A percentile compares a stretch with the other conserved stretches of the same genome.
Conservation (phyloP, 2,888 invertebrate genomes). For the Augiades crinisus region DNA sequence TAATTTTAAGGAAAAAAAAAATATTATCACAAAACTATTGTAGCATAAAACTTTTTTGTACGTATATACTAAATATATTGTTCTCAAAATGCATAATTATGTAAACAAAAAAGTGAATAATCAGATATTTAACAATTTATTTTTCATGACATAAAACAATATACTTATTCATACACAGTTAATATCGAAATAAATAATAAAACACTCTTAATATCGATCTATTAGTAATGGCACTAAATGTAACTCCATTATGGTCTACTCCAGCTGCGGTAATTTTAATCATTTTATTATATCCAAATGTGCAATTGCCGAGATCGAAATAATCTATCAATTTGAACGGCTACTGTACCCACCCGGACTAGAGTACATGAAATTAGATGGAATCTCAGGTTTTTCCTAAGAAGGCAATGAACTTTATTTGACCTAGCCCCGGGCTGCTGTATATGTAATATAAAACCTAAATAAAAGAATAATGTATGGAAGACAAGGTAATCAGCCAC, state of each 20-base stretch:
- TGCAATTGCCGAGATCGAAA: no score
- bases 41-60: constrained; percentile 12
- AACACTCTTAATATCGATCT: constrained; percentile 39
- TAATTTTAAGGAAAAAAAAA: no score
- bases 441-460: no score
- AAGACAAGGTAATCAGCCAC: no score
- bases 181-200: constrained; percentile 40
- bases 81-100: constrained; percentile 17
- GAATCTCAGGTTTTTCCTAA: no score
- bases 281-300: no score
- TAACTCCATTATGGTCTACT: constrained; percentile 27
- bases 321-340: no score
- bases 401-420: no score
- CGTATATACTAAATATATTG: constrained; percentile 9
- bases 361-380: no score
- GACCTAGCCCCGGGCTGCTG: no score
- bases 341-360: no score
- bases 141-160: constrained; percentile 17
- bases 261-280: background rate
- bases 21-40: constrained; percentile 19
- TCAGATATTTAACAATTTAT: constrained; percentile 1
- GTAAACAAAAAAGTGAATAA: background rate
- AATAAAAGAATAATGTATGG: no score
- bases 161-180: constrained; percentile 34
- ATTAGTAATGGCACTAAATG: constrained; percentile 70